Conservation (phyloP, 2,888 invertebrate species). For the Laspeyria flexula region DNA sequence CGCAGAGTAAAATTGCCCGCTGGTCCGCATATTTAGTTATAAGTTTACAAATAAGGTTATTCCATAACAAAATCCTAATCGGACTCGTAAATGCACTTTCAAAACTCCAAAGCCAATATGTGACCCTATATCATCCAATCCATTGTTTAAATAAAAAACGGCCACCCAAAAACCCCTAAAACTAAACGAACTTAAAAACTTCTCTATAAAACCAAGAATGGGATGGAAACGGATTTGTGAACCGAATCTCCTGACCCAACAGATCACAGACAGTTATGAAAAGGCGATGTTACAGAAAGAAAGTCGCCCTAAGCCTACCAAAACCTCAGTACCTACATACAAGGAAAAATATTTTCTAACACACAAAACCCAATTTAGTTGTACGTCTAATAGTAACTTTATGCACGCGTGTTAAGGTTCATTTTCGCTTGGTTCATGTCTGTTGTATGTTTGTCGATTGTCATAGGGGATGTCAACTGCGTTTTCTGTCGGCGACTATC, state of each 20-base stretch:
- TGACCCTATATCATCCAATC: background rate
- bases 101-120: background rate
- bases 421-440: conserved; percentile 15
- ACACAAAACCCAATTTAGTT: conserved; percentile 68
- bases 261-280: conserved; percentile 80
- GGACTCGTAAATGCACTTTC: background rate
- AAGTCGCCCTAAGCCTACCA: conserved; percentile 68
- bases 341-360: conserved; percentile 75
- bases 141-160: conserved; percentile 1
- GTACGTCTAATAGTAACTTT: conserved; percentile 29
- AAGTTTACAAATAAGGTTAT: no score
- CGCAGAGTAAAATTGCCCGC: no score
- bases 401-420: conserved; percentile 40
- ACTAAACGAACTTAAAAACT: conserved; percentile 29
- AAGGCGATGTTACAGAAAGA: conserved; percentile 68
- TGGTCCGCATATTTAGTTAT: no score
- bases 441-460: conserved; percentile 36
- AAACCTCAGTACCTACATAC: conserved; percentile 75
- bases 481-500: conserved; percentile 79
- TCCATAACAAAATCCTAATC: no score
- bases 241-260: conserved; percentile 69
- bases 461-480: conserved; percentile 67
- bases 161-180: conserved; percentile 1
- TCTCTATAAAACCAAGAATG: conserved; percentile 38
- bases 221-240: conserved; percentile 67